Conservation (phyloP, 2,113 vertebrate species). For the Malurus cyaneus region DNA sequence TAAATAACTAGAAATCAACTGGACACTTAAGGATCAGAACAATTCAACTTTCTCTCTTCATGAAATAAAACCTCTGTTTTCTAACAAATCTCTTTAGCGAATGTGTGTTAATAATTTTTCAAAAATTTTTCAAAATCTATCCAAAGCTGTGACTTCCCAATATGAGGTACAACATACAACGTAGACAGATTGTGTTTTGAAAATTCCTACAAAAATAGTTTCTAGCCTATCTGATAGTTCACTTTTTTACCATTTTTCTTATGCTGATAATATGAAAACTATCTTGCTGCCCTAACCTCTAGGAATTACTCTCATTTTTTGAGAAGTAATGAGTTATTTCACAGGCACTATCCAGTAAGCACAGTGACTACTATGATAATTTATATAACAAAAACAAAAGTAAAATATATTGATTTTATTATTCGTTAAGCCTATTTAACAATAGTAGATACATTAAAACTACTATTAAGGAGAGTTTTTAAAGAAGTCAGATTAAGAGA, state of each 20-base stretch:
- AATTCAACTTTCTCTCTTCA: background rate
- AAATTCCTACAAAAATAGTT: background rate
- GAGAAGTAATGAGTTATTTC: background rate
- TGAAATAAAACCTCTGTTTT: background rate
- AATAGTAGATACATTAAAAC: background rate
- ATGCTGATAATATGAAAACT: background rate
- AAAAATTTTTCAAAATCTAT: background rate
- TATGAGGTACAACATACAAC: background rate
- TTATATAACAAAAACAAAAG: background rate
- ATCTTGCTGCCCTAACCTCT: background rate
- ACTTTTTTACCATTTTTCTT: background rate
- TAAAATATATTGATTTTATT: background rate
- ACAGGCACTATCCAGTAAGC: background rate
- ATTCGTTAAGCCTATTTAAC: background rate
- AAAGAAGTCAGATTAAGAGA: background rate
- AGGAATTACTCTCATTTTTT: background rate
- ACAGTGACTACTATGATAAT: background rate
- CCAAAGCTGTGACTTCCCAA: background rate
- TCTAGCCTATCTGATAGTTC: background rate
- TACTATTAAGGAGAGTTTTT: background rate
- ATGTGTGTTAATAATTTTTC: background rate
- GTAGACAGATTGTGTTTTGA: background rate
- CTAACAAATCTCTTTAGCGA: background rate
- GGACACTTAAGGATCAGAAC: background rate
- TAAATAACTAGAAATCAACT: background rate